Evolutionary conservation across 2,113 vertebrate genomes (phyloP), one percentile per base, ranked within the genome.

Genomic region (Seriola quinqueradiata): DNA sequence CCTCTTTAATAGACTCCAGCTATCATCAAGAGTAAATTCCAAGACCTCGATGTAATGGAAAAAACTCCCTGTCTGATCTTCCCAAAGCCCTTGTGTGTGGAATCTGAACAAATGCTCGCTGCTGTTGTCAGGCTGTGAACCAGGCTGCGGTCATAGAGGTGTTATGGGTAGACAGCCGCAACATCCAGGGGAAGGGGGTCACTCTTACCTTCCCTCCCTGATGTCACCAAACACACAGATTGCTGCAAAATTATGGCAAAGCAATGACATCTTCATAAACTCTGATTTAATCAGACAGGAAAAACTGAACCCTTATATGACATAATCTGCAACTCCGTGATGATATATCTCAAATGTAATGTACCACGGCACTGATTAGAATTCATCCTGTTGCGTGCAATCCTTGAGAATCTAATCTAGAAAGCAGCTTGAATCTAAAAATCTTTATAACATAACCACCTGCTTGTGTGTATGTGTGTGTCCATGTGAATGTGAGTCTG

Each of bases 181-280:
- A 46, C 38, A 64, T 81, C 61, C 57, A 78, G 12, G 60, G 70
- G 57, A 58, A 52, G 63, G 63, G 68, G 72, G 46, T 38, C 4
- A 38, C 65, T 5, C 17, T 60, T 60, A 48, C 70, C 34, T 55
- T 59, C 42, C n/a, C 25, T 65, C 65, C 63, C 52, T 34, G 77
- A 92, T 94, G 89, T 92, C 90, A 92, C 87, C 86, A 90, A 86
- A 89, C 84, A 55, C 72, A 82, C 63, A 79, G 87, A 84, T 81
- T 85, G 83, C 86, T 63, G 82, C 83, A 90, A 90, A 94, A 92
- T 93, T 83, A 94, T 90, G 85, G 85, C 70, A 81, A 90, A 78
- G 86, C 79, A 81, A 85, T 89, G 91, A 92, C 92, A 94, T 92
- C 90, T 95, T 95, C 90, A 93, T 94, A 94, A 93, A 93, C 92